Evolutionary conservation across 2,888 invertebrate genomes (phyloP).

Genomic region (Acronicta aceris): DNA sequence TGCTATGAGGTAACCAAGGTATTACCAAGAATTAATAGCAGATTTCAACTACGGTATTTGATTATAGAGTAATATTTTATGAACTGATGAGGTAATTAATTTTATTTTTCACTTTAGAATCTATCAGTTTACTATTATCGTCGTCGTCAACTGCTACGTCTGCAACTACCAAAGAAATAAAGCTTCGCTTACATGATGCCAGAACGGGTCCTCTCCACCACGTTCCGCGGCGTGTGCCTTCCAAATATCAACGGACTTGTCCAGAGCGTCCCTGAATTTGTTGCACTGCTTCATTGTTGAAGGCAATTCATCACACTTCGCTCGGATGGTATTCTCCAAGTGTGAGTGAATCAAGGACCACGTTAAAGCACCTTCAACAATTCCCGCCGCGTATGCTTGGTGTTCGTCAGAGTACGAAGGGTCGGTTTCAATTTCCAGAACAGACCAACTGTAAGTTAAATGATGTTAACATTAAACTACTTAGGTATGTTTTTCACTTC

Average conservation of each 20-base stretch:
- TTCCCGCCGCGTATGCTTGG: conserved; percentile 96
- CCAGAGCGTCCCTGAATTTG: conserved; percentile 90
- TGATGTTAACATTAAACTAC: not conserved
- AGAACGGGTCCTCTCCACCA: conserved; percentile 90
- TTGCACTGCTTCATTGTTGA: conserved; percentile 89
- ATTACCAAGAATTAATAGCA: not conserved
- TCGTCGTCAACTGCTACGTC: no score
- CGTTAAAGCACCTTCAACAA: conserved; percentile 95
- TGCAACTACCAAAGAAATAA: no score
- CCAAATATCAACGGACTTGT: conserved; percentile 90
- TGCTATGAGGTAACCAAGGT: not conserved
- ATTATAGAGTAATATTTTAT: no score
- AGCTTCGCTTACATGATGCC: conserved; percentile 92
- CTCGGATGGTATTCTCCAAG: conserved; percentile 92
- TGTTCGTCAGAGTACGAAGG: conserved; percentile 92
- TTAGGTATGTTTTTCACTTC: no score
- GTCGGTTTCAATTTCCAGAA: conserved; percentile 94
- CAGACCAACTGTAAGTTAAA: conserved; percentile 91
- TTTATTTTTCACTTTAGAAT: no score
- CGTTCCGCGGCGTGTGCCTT: conserved; percentile 87
- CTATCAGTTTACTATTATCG: no score
- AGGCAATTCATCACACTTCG: conserved; percentile 85
- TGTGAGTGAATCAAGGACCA: conserved; percentile 94
- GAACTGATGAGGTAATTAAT: no score
- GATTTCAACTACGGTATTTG: not conserved